Percentiles rank a stretch among this genome's conserved stretches.
Evolutionary conservation across 1,140 invertebrate genomes (phyloP).

Genomic region (Microvelia longipes): DNA sequence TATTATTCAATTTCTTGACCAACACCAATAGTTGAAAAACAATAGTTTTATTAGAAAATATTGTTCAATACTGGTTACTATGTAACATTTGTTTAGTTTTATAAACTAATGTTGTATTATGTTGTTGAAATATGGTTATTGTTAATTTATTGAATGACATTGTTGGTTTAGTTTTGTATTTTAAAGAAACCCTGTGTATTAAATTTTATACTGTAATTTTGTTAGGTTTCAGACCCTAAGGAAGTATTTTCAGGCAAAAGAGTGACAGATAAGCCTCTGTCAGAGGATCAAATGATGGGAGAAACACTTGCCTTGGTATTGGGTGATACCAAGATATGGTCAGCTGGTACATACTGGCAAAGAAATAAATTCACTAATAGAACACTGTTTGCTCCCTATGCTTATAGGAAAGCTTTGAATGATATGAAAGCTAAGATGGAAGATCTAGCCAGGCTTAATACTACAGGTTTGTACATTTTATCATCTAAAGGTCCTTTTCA

Average conservation of each 20-base stretch:
- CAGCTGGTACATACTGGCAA: slow-evolving; percentile 86
- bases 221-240: slow-evolving; percentile 71
- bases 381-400: slow-evolving; percentile 85
- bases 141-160: too few relatives aligned
- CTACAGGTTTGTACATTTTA: slow-evolving; percentile 46
- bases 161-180: too few relatives aligned
- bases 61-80: too few relatives aligned
- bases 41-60: too few relatives aligned
- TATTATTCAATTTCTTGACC: too few relatives aligned
- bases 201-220: too few relatives aligned
- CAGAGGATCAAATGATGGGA: slow-evolving; percentile 86
- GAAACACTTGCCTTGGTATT: slow-evolving; percentile 81
- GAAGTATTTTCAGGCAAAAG: slow-evolving; percentile 87
- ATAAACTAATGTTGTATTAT: too few relatives aligned
- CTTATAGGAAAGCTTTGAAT: slow-evolving; percentile 72
- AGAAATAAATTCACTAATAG: slow-evolving; percentile 87
- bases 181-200: too few relatives aligned
- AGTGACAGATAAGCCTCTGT: slow-evolving; percentile 70
- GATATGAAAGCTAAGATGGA: slow-evolving; percentile 72
- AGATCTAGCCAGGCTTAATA: slow-evolving; percentile 66
- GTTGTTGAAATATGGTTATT: too few relatives aligned
- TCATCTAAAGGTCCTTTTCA: too few relatives aligned
- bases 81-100: too few relatives aligned
- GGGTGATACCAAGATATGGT: slow-evolving; percentile 80
- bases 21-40: too few relatives aligned